These are phyloP conservation scores for Hybognathus amarus DNA, from an alignment of 2,797 vertebrate genomes.

Conservation along the genomic window DNA sequence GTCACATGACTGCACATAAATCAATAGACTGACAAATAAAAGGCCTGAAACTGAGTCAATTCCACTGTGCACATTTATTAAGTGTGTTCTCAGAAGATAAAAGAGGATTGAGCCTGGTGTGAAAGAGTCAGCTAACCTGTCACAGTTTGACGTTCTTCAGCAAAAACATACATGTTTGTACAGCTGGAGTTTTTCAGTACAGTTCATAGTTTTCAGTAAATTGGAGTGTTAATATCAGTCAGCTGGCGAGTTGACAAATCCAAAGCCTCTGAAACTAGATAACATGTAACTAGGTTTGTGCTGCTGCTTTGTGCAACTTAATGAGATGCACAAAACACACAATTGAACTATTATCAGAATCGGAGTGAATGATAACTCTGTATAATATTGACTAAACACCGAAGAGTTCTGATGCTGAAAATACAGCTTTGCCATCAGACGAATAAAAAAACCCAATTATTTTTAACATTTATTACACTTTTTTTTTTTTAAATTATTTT, in stretches of 20 bases:
- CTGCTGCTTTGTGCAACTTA: conserved; percentile 3
- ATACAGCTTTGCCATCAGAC: neutral
- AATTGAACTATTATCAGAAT: neutral
- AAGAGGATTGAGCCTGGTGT: conserved; percentile 15
- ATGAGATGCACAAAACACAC: neutral
- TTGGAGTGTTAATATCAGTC: conserved; percentile 49
- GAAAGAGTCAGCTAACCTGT: conserved; percentile 34
- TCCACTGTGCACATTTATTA: conserved; percentile 4
- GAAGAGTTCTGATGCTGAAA: neutral
- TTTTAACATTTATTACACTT: no score
- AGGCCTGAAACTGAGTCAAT: neutral
- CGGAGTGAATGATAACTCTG: neutral
- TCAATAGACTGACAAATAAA: conserved; percentile 35
- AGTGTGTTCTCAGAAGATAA: neutral
- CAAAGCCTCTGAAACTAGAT: conserved; percentile 58
- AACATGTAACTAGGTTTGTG: conserved; percentile 19
- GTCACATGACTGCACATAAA: conserved; percentile 21
- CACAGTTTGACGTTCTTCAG: conserved; percentile 40
- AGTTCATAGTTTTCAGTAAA: conserved; percentile 40
- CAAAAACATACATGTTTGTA: conserved; percentile 45
- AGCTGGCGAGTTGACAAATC: conserved; percentile 46
- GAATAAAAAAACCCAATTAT: neutral
- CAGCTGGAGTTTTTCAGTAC: conserved; percentile 50
- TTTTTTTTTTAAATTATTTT: no score
- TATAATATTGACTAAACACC: neutral